Evolutionary conservation across 2,888 invertebrate species (phyloP).

Genomic region (Ypsolopha scabrella): DNA sequence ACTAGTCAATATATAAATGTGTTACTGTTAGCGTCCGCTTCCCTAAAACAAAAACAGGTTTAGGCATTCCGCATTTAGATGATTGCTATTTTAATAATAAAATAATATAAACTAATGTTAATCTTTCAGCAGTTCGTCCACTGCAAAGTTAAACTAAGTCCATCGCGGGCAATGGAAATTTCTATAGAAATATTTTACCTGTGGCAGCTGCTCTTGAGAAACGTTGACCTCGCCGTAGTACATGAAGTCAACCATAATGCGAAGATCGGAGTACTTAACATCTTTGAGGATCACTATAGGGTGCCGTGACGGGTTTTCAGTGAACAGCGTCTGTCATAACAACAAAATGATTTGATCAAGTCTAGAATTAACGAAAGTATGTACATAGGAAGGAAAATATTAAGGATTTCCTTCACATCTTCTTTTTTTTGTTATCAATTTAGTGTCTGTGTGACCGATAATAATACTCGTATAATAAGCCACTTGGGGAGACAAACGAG

Average conservation of each 20-base stretch:
- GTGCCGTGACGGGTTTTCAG: slow-evolving; percentile 88
- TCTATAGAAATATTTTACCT: slow-evolving; percentile 45
- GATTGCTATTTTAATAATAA: too few relatives aligned
- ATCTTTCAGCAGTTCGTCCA: too few relatives aligned
- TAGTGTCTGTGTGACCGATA: background rate
- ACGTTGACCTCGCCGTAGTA: slow-evolving; percentile 94
- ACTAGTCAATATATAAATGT: background rate
- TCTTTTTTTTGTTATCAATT: too few relatives aligned
- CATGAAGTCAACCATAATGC: slow-evolving; percentile 93
- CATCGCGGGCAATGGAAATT: background rate
- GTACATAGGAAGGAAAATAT: too few relatives aligned
- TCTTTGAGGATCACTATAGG: slow-evolving; percentile 92
- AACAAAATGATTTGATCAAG: background rate
- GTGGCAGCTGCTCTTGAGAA: slow-evolving; percentile 87
- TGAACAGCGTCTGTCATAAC: slow-evolving; percentile 77
- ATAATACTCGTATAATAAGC: too few relatives aligned
- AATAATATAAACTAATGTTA: too few relatives aligned
- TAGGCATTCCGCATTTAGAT: too few relatives aligned
- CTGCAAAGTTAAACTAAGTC: too few relatives aligned
- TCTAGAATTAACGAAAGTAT: slow-evolving; percentile 4
- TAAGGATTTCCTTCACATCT: too few relatives aligned
- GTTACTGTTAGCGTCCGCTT: too few relatives aligned
- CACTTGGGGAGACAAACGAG: too few relatives aligned
- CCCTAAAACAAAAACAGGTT: too few relatives aligned
- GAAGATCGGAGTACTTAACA: slow-evolving; percentile 86